Evolutionary conservation across 2,113 vertebrate genomes (phyloP).

Genomic region (Chloropsis hardwickii): DNA sequence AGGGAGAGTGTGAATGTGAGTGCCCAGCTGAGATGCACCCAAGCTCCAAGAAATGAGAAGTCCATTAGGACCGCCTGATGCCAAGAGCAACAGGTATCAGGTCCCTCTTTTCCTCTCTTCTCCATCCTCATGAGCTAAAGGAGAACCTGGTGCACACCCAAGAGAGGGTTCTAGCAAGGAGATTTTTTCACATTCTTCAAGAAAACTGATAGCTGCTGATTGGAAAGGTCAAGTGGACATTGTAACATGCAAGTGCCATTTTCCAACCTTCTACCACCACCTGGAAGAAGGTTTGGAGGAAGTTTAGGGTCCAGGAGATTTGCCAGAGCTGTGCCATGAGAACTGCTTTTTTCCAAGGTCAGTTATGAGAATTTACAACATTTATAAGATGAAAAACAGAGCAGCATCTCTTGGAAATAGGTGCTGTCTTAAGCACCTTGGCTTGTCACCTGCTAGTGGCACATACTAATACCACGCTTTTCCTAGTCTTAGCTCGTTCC

Average conservation of each 20-base stretch:
- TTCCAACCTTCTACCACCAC: background rate
- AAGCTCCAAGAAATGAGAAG: background rate
- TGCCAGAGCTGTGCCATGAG: background rate
- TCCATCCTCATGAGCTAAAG: background rate
- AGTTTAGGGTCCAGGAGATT: background rate
- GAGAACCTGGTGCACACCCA: background rate
- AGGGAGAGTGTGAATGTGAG: background rate
- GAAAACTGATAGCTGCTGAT: background rate
- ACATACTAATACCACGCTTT: accelerated
- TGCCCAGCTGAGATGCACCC: background rate
- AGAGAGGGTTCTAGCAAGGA: background rate
- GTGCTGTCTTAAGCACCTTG: background rate
- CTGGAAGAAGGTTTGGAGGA: background rate
- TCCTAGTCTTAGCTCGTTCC: background rate
- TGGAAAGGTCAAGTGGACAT: background rate
- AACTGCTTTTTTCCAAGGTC: background rate
- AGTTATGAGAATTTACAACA: background rate
- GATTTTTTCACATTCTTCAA: background rate
- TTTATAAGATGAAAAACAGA: background rate
- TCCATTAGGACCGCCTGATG: background rate
- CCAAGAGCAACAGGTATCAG: background rate
- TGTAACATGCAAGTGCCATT: background rate
- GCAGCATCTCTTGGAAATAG: background rate
- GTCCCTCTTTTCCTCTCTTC: background rate
- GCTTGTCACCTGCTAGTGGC: background rate